phyloP scores from a whole-genome alignment of 2,113 vertebrate genomes.

The Nesoenas mayeri region DNA sequence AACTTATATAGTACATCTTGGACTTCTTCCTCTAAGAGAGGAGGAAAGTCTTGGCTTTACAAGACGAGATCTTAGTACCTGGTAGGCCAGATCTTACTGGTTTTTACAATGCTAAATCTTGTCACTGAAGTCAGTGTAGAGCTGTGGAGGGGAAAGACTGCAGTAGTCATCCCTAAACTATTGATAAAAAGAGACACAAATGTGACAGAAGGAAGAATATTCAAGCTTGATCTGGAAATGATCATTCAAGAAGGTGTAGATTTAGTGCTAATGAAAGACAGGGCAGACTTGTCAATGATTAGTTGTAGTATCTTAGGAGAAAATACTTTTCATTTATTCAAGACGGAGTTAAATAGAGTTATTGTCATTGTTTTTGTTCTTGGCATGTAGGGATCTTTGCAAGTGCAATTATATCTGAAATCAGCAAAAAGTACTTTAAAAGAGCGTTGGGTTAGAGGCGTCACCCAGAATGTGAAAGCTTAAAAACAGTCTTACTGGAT shows the following conservation, averaged over 20 bases:
- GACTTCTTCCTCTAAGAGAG: constrained; percentile 19
- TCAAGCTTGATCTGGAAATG: background rate
- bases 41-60: background rate
- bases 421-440: constrained; percentile 28
- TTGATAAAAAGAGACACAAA: background rate
- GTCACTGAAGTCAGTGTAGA: background rate
- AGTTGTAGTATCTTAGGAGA: background rate
- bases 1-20: constrained; percentile 40
- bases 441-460: background rate
- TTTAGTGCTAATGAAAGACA: constrained; percentile 10
- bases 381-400: background rate
- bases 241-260: background rate
- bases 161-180: background rate
- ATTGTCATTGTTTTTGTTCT: background rate
- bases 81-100: background rate
- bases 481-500: constrained; percentile 1
- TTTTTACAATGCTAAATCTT: background rate
- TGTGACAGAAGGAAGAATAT: background rate
- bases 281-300: background rate
- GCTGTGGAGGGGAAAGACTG: constrained; percentile 20
- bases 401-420: constrained; percentile 35
- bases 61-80: background rate
- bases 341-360: background rate
- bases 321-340: background rate
- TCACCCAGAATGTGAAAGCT: constrained; percentile 8